Percentiles rank a stretch among this genome's conserved stretches.
phyloP scores from a whole-genome alignment of 1,140 invertebrate genomes.

The Heliconius himera region DNA sequence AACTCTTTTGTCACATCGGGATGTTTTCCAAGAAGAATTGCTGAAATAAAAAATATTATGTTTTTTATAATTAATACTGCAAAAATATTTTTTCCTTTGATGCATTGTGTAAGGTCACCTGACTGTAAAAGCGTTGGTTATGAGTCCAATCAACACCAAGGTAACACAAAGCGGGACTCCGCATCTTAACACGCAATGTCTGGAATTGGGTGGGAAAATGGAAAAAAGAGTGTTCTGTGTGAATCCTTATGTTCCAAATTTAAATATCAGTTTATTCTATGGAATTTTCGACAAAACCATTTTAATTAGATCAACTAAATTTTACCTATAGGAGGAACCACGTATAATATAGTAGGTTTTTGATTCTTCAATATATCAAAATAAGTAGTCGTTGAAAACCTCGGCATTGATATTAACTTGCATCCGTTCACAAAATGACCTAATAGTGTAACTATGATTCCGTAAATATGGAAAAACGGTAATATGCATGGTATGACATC shows the following conservation, averaged over 20 bases:
- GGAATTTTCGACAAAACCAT: too few species aligned
- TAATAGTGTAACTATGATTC: slow-evolving; percentile 84
- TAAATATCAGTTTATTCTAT: background rate
- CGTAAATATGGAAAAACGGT: slow-evolving; percentile 95
- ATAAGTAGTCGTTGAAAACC: slow-evolving; percentile 87
- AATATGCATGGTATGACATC: slow-evolving; percentile 86
- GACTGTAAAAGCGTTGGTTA: too few species aligned
- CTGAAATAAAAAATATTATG: slow-evolving; percentile 66
- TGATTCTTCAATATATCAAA: slow-evolving; percentile 83
- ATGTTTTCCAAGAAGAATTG: slow-evolving; percentile 86
- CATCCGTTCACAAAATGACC: slow-evolving; percentile 84
- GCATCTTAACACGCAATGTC: too few species aligned
- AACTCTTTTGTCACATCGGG: slow-evolving; percentile 83
- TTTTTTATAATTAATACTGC: background rate
- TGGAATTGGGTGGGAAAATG: too few species aligned
- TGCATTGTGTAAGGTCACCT: too few species aligned
- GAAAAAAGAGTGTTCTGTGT: too few species aligned
- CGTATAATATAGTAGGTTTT: slow-evolving; percentile 82
- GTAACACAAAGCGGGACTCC: too few species aligned
- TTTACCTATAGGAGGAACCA: slow-evolving; percentile 86
- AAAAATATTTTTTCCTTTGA: too few species aligned
- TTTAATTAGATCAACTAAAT: background rate
- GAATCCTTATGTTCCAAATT: background rate
- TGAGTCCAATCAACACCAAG: too few species aligned
- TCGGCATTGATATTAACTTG: slow-evolving; percentile 88